Evolutionary conservation across 2,888 invertebrate species (phyloP).

Genomic region (Acrobasis suavella): DNA sequence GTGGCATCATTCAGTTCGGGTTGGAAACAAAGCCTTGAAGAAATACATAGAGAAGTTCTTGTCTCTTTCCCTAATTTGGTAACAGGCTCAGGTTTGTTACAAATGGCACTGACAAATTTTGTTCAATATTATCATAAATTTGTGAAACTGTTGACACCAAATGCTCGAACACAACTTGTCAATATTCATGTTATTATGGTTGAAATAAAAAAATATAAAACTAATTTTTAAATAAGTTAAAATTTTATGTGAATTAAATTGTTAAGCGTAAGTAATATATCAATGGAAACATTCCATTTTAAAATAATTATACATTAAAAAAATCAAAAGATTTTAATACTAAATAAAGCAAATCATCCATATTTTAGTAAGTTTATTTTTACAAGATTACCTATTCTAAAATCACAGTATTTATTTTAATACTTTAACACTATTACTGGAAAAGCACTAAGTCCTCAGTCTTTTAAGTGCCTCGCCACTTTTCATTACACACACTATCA

Average conservation of each 20-base stretch:
- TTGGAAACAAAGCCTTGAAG: constrained; percentile 98
- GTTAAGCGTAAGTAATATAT: background rate
- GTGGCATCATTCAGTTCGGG: constrained; percentile 94
- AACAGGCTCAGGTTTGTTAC: constrained; percentile 96
- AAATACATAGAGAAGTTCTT: constrained; percentile 96
- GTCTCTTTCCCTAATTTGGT: constrained; percentile 97
- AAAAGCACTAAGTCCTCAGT: background rate
- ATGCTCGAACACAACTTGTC: constrained; percentile 93
- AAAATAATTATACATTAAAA: background rate
- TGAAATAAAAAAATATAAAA: constrained; percentile 99
- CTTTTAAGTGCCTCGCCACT: background rate
- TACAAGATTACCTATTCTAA: background rate
- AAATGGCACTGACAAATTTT: constrained; percentile 96
- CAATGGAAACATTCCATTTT: background rate
- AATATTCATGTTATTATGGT: constrained; percentile 99
- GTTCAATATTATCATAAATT: constrained; percentile 99
- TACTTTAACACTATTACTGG: background rate
- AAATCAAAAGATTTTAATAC: too few species aligned
- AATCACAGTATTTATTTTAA: background rate
- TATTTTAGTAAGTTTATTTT: background rate
- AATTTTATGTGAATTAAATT: background rate
- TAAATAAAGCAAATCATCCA: background rate
- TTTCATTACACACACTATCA: background rate
- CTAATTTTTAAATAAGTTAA: constrained; percentile 87
- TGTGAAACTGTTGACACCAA: constrained; percentile 95